phyloP scores from a whole-genome alignment of 2,797 vertebrate species.

The Miichthys miiuy region DNA sequence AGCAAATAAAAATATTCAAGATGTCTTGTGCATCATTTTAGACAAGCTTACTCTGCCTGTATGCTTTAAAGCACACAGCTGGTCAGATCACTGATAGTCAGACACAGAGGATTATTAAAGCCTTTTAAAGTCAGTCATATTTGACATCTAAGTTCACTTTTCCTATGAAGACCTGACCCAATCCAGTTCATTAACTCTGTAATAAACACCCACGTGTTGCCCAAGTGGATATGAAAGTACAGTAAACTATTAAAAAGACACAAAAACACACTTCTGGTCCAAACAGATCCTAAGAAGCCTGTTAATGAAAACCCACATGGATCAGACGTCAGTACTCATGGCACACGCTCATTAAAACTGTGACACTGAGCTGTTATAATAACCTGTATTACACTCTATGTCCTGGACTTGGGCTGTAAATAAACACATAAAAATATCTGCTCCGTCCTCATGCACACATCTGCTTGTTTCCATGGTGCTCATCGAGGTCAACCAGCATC shows the following conservation, averaged over 20 bases:
- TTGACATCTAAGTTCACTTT: background rate
- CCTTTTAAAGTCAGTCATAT: background rate
- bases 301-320: background rate
- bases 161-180: background rate
- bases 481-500: conserved; percentile 78
- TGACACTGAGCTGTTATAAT: conserved; percentile 1
- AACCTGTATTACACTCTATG: background rate
- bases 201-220: background rate
- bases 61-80: background rate
- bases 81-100: background rate
- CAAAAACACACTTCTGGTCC: background rate
- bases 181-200: background rate
- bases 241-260: background rate
- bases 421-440: background rate
- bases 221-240: background rate
- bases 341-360: background rate
- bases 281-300: background rate
- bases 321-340: background rate
- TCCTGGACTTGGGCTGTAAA: background rate
- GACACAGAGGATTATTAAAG: background rate
- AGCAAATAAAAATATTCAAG: conserved; percentile 1
- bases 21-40: background rate
- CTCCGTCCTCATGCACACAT: background rate
- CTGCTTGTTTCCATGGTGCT: conserved; percentile 79
- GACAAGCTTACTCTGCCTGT: background rate